These are phyloP conservation scores for Ashinkailepas kermadecensis DNA, from an alignment of 2,888 invertebrate species.

Conservation along the genomic window DNA sequence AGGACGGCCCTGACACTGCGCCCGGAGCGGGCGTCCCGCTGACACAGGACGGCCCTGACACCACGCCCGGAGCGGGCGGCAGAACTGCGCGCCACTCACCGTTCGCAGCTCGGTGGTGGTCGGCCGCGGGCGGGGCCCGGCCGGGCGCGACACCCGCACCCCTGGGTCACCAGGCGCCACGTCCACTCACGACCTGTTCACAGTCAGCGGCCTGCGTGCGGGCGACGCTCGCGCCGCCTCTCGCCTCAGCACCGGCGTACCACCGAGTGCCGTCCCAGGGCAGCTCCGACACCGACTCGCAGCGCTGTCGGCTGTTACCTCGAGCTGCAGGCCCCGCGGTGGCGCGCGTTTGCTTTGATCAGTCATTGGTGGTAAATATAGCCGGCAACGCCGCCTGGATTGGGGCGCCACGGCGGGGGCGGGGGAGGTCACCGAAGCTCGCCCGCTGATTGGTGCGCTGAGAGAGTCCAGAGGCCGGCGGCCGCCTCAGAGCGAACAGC, in stretches of 20 bases:
- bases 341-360: neutral
- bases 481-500: no score
- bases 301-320: neutral
- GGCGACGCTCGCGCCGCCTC: no score
- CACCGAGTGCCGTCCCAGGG: neutral
- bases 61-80: neutral
- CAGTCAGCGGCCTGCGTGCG: neutral
- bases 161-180: no score
- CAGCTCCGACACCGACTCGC: neutral
- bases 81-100: neutral
- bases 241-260: neutral
- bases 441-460: neutral
- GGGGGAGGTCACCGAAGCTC: neutral
- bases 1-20: no score
- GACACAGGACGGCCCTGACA: neutral
- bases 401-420: neutral
- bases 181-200: no score
- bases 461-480: no score
- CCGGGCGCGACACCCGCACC: neutral
- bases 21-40: no score
- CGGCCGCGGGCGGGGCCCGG: neutral
- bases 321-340: neutral
- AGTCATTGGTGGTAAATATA: conserved; percentile 7
- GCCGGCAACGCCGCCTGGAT: neutral
- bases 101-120: neutral